Evolutionary conservation across 2,113 vertebrate genomes (phyloP).

Genomic region (Fukomys damarensis): DNA sequence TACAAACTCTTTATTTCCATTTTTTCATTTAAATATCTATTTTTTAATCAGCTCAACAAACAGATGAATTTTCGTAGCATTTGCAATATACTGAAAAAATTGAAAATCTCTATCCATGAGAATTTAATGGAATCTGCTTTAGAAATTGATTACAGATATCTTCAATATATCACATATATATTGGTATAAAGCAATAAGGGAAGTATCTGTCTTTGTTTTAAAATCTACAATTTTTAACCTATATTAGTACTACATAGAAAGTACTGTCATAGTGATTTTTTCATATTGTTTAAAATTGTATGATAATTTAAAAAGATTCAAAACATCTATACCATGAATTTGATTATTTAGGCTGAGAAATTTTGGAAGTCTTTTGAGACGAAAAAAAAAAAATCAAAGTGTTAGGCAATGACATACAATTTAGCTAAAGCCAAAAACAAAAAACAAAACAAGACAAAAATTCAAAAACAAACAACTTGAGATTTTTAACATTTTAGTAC

Average conservation of each 20-base stretch:
- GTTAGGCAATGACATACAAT: neutral
- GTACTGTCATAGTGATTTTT: neutral
- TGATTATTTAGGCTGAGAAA: neutral
- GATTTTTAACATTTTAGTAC: neutral
- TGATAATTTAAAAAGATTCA: neutral
- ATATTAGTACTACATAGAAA: neutral
- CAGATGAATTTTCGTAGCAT: slow-evolving; percentile 6
- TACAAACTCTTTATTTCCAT: too few relatives aligned
- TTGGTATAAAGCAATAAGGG: neutral
- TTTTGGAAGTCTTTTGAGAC: slow-evolving; percentile 41
- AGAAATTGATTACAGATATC: neutral
- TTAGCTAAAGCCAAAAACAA: neutral
- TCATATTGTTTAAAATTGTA: neutral
- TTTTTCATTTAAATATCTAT: slow-evolving; percentile 32
- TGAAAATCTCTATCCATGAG: neutral
- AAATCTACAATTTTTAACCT: neutral
- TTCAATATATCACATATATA: neutral
- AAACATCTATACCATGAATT: neutral
- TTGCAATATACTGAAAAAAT: neutral
- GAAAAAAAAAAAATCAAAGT: neutral
- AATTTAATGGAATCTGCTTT: neutral
- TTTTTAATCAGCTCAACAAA: neutral
- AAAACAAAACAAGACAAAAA: neutral
- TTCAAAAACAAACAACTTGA: neutral
- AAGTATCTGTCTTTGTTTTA: neutral